These are phyloP conservation scores for cattle (Bos taurus) DNA, from an alignment of 2,113 vertebrate genomes.

Conservation along the genomic window ARS-UCD2.0 NC_037328.1:64465001-64465500, in stretches of 20 bases:
- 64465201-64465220: not conserved
- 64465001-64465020: not conserved
- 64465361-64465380: not conserved
- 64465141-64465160: not conserved
- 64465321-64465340: slow-evolving; percentile 14
- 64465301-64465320: not conserved
- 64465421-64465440: not conserved
- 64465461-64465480: not conserved
- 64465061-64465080: not conserved
- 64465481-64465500: not conserved
- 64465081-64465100: not conserved
- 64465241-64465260: not conserved
- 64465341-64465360: not conserved
- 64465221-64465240: not conserved
- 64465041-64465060: not conserved
- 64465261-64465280: not conserved
- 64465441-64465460: not conserved
- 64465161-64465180: not conserved
- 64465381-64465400: not conserved
- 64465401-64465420: not conserved
- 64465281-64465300: not conserved
- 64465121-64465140: not conserved
- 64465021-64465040: not conserved
- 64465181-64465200: not conserved
- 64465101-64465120: not conserved